phyloP scores from a whole-genome alignment of 92 coral and sea anemone species.

The Plumapathes pennacea region DNA sequence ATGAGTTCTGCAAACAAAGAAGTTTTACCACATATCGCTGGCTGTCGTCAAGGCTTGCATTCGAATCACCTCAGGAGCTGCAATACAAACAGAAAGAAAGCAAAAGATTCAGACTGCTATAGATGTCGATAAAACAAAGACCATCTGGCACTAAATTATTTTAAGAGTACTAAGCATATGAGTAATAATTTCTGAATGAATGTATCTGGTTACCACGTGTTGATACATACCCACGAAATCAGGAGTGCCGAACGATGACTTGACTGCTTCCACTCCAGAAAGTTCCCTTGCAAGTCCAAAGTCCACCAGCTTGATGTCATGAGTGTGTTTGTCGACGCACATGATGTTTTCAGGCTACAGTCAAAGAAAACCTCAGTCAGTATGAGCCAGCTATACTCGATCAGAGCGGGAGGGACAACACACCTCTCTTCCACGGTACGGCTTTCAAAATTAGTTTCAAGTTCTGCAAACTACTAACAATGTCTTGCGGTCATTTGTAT shows the following conservation, averaged over 20 bases:
- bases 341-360: slow-evolving; percentile 98
- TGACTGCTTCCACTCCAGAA: slow-evolving; percentile 68
- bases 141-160: neutral
- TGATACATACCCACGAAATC: slow-evolving; percentile 88
- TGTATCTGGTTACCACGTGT: no score
- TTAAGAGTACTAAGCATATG: no score
- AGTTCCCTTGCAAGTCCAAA: slow-evolving; percentile 92
- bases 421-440: no score
- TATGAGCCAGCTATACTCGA: no score
- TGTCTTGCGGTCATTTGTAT: no score
- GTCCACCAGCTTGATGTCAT: slow-evolving; percentile 89
- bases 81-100: neutral
- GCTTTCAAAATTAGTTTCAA: no score
- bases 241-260: slow-evolving; percentile 93
- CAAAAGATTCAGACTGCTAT: neutral
- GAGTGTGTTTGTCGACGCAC: slow-evolving; percentile 76
- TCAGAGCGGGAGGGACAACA: no score
- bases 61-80: slow-evolving; percentile 95
- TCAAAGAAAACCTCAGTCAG: no score
- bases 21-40: slow-evolving; percentile 88
- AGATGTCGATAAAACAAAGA: neutral
- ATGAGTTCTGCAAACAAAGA: neutral
- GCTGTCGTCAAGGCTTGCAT: slow-evolving; percentile 84
- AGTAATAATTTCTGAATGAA: no score
- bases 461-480: no score